These are phyloP conservation scores for Colletes collaris DNA, from an alignment of 2,888 invertebrate species.

Conservation along the genomic window DNA sequence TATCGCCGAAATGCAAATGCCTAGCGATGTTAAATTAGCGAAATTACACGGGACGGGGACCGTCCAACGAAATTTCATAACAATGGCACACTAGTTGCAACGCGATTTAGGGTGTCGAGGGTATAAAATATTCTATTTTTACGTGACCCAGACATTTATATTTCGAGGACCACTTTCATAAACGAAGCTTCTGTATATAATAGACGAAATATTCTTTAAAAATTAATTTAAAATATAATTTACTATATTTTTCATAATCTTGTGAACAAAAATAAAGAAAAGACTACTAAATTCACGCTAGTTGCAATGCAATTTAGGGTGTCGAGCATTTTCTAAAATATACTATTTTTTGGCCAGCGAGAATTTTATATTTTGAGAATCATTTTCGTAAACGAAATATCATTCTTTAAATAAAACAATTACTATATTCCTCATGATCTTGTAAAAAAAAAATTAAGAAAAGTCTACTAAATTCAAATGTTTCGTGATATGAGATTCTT, in stretches of 20 bases:
- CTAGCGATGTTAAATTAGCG: constrained; percentile 33
- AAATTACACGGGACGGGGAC: constrained; percentile 33
- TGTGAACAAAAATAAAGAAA: no score
- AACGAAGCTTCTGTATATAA: no score
- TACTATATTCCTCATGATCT: no score
- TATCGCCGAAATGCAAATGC: constrained; percentile 37
- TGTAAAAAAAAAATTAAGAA: no score
- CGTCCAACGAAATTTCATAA: constrained; percentile 24
- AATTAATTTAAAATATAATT: no score
- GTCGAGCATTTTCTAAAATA: neutral
- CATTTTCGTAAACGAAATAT: neutral
- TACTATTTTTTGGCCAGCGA: neutral
- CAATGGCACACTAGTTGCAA: neutral
- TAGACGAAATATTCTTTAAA: no score
- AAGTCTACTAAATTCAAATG: no score
- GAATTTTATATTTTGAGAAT: neutral
- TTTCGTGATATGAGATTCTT: no score
- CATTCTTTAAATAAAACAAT: no score
- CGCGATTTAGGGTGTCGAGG: neutral
- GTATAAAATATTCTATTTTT: neutral
- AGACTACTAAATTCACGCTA: no score
- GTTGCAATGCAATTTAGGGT: constrained; percentile 3
- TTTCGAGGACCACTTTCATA: neutral
- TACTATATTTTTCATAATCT: no score
- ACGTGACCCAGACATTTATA: neutral